A percentile compares a stretch with the other conserved stretches of the same genome.
These are phyloP conservation scores for Acinonyx jubatus DNA, from an alignment of 2,113 vertebrate genomes.

Conservation along the genomic window DNA sequence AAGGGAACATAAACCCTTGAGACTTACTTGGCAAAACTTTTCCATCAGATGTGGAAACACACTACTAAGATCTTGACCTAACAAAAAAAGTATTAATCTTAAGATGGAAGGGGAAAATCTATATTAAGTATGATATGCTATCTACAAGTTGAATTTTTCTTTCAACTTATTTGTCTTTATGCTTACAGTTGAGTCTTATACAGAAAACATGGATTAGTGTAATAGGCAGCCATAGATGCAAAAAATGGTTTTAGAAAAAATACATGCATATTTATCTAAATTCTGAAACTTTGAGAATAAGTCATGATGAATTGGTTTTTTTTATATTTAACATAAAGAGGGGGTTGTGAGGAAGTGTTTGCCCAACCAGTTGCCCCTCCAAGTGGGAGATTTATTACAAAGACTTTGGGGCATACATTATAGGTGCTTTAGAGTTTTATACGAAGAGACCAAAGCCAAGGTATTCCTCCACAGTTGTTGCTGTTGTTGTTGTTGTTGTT, in stretches of 20 bases:
- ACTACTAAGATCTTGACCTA: background rate
- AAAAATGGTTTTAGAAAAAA: background rate
- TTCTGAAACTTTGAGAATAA: background rate
- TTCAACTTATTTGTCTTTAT: background rate
- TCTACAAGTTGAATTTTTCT: background rate
- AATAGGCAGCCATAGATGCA: background rate
- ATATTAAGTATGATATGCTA: background rate
- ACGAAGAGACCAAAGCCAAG: background rate
- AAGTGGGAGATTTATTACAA: background rate
- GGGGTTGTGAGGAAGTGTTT: accelerated
- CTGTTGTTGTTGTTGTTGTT: background rate
- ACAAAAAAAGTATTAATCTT: background rate
- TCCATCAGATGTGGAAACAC: background rate
- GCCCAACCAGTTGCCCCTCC: background rate
- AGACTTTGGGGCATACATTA: background rate
- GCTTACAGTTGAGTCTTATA: background rate
- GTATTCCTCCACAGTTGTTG: background rate
- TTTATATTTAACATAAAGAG: background rate
- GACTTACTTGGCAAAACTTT: background rate
- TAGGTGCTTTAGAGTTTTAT: background rate
- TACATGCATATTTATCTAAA: background rate
- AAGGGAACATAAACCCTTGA: accelerated
- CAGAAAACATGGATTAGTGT: background rate
- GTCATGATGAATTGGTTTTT: background rate
- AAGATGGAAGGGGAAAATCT: background rate